A percentile compares a stretch with the other conserved stretches of the same genome.
Conservation (phyloP, 2,797 vertebrate species). For the Chloroceryle inda region DNA sequence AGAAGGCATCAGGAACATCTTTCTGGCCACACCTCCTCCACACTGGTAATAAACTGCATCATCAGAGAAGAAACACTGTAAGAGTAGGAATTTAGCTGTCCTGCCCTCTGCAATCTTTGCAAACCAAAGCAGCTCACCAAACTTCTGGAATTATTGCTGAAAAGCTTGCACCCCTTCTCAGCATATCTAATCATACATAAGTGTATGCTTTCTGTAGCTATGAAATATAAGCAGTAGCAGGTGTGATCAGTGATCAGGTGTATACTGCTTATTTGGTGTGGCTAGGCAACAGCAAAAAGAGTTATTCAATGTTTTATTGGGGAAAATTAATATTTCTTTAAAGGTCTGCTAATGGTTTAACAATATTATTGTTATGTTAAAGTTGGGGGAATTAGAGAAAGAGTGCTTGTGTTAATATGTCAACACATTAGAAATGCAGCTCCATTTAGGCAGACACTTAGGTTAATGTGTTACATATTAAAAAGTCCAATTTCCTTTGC, state of each 20-base stretch:
- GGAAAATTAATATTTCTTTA: slow-evolving; percentile 57
- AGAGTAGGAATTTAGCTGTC: background rate
- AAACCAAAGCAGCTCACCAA: background rate
- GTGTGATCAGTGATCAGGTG: background rate
- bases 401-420: slow-evolving; percentile 58
- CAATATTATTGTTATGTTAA: slow-evolving; percentile 63
- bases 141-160: background rate
- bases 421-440: slow-evolving; percentile 53
- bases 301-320: slow-evolving; percentile 28
- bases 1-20: background rate
- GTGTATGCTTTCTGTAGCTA: background rate
- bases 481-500: slow-evolving; percentile 66
- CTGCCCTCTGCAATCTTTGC: background rate
- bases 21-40: background rate
- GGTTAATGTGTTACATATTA: slow-evolving; percentile 72
- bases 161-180: background rate
- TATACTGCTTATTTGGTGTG: background rate
- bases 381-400: slow-evolving; percentile 47
- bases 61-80: background rate
- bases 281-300: background rate
- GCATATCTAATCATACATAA: background rate
- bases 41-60: rapidly evolving
- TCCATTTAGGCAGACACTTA: slow-evolving; percentile 56
- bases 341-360: slow-evolving; percentile 64
- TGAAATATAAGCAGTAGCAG: background rate